A percentile compares a stretch with the other conserved stretches of the same genome.
Conservation (phyloP, 2,888 invertebrate genomes). For the Pristionchus exspectatus region DNA sequence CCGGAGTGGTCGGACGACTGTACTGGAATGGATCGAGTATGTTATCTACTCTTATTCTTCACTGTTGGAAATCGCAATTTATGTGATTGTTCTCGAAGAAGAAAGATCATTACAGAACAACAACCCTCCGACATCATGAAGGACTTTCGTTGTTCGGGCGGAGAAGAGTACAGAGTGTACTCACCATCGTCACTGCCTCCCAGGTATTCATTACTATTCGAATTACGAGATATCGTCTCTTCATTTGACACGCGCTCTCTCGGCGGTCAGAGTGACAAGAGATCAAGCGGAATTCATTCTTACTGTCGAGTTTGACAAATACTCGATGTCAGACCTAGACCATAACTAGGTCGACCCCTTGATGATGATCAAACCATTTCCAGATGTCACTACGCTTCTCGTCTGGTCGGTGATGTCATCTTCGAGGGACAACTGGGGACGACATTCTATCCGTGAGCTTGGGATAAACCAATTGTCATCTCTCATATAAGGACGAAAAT, state of each 20-base stretch:
- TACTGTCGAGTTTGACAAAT: too few relatives aligned
- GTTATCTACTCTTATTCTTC: background rate
- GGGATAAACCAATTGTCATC: too few relatives aligned
- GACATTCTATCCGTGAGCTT: slow-evolving; percentile 52
- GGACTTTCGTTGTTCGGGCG: slow-evolving; percentile 50
- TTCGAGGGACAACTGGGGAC: slow-evolving; percentile 54
- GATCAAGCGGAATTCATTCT: too few relatives aligned
- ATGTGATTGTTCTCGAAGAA: too few relatives aligned
- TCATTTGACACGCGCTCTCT: too few relatives aligned
- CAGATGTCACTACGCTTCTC: slow-evolving; percentile 50
- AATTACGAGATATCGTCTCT: background rate
- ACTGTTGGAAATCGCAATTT: background rate
- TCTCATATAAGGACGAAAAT: too few relatives aligned
- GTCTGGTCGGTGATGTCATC: slow-evolving; percentile 51
- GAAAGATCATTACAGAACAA: background rate
- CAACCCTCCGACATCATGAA: slow-evolving; percentile 39
- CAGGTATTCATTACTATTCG: background rate
- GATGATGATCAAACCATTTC: too few relatives aligned
- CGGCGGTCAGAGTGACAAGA: too few relatives aligned
- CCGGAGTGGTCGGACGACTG: slow-evolving; percentile 41
- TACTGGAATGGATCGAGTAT: slow-evolving; percentile 50
- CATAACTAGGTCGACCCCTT: too few relatives aligned
- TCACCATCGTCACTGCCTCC: slow-evolving; percentile 34
- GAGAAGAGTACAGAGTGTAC: slow-evolving; percentile 53
- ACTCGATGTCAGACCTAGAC: too few relatives aligned